These are phyloP conservation scores for Leptinotarsa undecemlineata DNA, from an alignment of 1,140 invertebrate genomes.

Conservation along the genomic window DNA sequence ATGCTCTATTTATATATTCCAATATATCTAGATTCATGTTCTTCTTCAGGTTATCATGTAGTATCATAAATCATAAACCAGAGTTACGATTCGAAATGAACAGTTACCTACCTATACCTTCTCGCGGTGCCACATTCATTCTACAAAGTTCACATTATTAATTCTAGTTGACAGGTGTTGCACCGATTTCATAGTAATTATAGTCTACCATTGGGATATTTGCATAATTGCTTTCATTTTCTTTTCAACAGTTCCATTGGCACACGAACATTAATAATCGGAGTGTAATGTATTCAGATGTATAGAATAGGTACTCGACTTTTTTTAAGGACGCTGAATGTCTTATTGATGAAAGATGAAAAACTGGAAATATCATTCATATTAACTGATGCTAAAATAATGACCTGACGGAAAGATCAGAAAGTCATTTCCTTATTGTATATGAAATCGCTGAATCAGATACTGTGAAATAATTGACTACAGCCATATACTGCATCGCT, in stretches of 20 bases:
- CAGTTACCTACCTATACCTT: neutral
- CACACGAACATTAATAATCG: conserved; percentile 1
- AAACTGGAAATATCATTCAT: too few species aligned
- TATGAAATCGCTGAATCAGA: too few species aligned
- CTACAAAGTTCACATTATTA: neutral
- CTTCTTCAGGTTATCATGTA: neutral
- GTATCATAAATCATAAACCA: neutral
- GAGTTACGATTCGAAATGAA: neutral
- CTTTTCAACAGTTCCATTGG: conserved; percentile 8
- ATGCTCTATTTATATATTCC: neutral
- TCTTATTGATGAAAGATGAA: too few species aligned
- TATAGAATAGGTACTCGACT: too few species aligned
- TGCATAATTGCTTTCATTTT: conserved; percentile 20
- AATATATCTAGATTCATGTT: neutral
- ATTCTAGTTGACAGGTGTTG: conserved; percentile 16
- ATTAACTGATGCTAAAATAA: too few species aligned
- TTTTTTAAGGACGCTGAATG: too few species aligned
- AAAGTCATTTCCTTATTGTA: too few species aligned
- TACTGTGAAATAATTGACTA: too few species aligned
- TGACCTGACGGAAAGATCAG: too few species aligned
- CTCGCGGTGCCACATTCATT: neutral
- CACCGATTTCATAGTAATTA: conserved; percentile 17
- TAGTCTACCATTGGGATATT: conserved; percentile 2
- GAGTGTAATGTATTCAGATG: conserved; percentile 1
- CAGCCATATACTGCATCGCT: too few species aligned